These are phyloP conservation scores for Empidonax alnorum DNA, from an alignment of 2,113 vertebrate genomes.

Conservation along the genomic window DNA sequence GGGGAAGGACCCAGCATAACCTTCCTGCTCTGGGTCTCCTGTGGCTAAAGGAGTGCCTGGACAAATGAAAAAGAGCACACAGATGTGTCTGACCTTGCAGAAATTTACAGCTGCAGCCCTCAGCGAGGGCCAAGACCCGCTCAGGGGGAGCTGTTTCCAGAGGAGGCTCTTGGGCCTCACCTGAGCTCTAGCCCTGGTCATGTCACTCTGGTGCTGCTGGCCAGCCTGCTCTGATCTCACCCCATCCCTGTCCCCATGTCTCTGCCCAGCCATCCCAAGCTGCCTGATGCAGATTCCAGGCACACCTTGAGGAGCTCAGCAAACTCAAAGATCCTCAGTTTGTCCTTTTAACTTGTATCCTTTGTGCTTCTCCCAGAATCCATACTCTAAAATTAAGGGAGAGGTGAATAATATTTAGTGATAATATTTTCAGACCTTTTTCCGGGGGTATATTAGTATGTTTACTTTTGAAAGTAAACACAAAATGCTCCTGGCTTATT, in stretches of 20 bases:
- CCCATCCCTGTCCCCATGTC: neutral
- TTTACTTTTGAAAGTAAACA: neutral
- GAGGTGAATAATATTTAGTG: neutral
- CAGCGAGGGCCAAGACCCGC: rapidly evolving
- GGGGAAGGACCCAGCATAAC: rapidly evolving
- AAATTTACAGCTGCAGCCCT: neutral
- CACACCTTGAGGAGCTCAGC: neutral
- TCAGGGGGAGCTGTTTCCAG: neutral
- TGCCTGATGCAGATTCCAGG: neutral
- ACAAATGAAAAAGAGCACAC: neutral
- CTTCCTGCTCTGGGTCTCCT: neutral
- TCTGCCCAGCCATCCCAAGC: neutral
- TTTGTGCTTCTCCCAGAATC: neutral
- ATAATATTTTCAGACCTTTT: neutral
- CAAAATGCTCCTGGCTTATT: neutral
- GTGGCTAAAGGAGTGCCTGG: rapidly evolving
- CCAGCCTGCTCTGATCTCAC: neutral
- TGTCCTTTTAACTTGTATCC: neutral
- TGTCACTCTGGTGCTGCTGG: rapidly evolving
- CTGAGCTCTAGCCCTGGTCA: rapidly evolving
- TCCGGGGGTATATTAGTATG: neutral
- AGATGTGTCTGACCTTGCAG: neutral
- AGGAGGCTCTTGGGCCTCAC: neutral
- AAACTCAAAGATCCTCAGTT: neutral
- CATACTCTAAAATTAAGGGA: neutral